Evolutionary conservation across 2,797 vertebrate genomes (phyloP).

Genomic region (Rhincodon typus): DNA sequence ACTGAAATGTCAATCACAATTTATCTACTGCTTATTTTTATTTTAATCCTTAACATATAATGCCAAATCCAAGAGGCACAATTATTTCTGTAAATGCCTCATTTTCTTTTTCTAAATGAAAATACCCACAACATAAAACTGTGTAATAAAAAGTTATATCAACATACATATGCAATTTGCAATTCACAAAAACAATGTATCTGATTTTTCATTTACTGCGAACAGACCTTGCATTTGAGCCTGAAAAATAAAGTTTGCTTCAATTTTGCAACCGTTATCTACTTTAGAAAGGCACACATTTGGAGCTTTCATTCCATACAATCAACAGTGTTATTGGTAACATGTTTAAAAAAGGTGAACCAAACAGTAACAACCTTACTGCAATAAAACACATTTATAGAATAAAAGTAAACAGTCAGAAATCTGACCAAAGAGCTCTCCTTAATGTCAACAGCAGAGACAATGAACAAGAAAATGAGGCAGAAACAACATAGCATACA

Average conservation of each 20-base stretch:
- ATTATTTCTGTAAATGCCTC: not conserved
- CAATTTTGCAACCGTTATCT: not conserved
- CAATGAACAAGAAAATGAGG: not conserved
- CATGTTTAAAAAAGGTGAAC: not conserved
- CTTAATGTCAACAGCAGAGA: not conserved
- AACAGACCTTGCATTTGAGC: not conserved
- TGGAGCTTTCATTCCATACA: not conserved
- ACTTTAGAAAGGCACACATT: not conserved
- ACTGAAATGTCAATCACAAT: not conserved
- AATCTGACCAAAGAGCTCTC: not conserved
- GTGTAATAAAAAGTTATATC: not conserved
- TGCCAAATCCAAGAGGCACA: not conserved
- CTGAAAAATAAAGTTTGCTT: not conserved
- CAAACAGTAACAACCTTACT: not conserved
- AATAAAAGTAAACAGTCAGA: constrained; percentile 17
- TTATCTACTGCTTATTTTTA: not conserved
- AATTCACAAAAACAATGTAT: not conserved
- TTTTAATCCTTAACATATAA: not conserved
- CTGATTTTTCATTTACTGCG: not conserved
- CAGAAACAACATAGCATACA: not conserved
- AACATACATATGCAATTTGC: not conserved
- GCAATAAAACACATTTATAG: not conserved
- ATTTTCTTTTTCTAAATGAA: not conserved
- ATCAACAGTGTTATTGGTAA: not conserved
- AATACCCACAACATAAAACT: not conserved